Evolutionary conservation across 2,888 invertebrate species (phyloP).

Genomic region (Lamellibrachia satsuma): DNA sequence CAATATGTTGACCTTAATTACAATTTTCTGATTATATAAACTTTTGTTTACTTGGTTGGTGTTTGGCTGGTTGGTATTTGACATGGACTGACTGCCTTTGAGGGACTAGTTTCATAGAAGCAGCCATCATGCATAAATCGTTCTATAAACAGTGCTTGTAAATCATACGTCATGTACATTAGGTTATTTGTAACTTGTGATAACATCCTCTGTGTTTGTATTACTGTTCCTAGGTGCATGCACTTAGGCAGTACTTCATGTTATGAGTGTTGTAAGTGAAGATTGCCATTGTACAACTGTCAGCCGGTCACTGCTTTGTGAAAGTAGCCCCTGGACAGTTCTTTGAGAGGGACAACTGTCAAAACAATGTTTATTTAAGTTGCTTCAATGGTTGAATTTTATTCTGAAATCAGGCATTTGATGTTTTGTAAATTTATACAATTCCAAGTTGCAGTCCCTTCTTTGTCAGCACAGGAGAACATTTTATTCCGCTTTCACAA

Average conservation of each 20-base stretch:
- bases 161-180: neutral
- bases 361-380: too few relatives aligned
- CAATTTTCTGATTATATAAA: too few relatives aligned
- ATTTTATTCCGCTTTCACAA: too few relatives aligned
- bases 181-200: neutral
- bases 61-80: too few relatives aligned
- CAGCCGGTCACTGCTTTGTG: neutral
- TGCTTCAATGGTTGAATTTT: too few relatives aligned
- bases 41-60: too few relatives aligned
- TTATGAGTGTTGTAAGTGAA: neutral
- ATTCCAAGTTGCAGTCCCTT: too few relatives aligned
- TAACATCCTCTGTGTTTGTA: neutral
- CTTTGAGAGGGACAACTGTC: neutral
- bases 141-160: neutral
- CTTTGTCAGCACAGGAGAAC: too few relatives aligned
- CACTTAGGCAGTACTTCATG: neutral
- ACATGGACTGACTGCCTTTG: too few relatives aligned
- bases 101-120: neutral
- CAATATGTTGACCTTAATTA: neutral
- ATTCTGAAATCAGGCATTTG: too few relatives aligned
- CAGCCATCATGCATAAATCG: neutral
- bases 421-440: too few relatives aligned
- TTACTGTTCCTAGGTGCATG: neutral
- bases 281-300: neutral
- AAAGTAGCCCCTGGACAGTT: neutral